Percentiles rank a stretch among this genome's conserved stretches.
Evolutionary conservation across 2,113 vertebrate genomes (phyloP).

Genomic region (Vulpes vulpes): DNA sequence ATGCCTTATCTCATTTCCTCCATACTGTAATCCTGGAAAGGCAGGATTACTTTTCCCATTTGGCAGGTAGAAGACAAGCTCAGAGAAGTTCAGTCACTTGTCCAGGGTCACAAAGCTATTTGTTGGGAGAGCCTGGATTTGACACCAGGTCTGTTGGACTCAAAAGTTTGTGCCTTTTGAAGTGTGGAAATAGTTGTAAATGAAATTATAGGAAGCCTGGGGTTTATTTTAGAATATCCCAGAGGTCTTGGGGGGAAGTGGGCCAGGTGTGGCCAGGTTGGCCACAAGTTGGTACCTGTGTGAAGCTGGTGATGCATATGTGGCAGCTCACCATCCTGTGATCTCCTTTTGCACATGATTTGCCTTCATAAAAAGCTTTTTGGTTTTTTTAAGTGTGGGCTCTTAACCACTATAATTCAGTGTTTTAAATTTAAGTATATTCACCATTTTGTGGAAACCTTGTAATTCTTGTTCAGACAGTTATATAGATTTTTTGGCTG

Average conservation of each 20-base stretch:
- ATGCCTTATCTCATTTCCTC: not conserved
- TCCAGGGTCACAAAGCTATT: not conserved
- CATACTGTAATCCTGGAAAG: not conserved
- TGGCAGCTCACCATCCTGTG: not conserved
- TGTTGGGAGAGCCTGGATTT: not conserved
- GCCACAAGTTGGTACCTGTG: not conserved
- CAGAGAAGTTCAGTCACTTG: not conserved
- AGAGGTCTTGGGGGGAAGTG: not conserved
- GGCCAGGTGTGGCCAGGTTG: not conserved
- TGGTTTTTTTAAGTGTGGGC: not conserved
- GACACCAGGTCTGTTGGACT: not conserved
- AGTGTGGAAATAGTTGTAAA: not conserved
- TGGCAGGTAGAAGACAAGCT: not conserved
- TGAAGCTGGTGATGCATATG: not conserved
- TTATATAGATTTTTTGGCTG: not conserved
- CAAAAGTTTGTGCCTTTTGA: not conserved
- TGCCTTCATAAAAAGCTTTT: not conserved
- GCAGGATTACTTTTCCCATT: not conserved
- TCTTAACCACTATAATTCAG: not conserved
- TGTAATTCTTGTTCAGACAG: not conserved
- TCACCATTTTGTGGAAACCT: not conserved
- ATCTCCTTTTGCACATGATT: not conserved
- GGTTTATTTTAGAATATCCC: not conserved
- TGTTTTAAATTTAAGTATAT: conserved; percentile 42
- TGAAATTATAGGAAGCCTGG: not conserved